Base-by-base conservation (phyloP, 2,113 vertebrate genomes). In the Ailuropoda melanoleuca region DNA sequence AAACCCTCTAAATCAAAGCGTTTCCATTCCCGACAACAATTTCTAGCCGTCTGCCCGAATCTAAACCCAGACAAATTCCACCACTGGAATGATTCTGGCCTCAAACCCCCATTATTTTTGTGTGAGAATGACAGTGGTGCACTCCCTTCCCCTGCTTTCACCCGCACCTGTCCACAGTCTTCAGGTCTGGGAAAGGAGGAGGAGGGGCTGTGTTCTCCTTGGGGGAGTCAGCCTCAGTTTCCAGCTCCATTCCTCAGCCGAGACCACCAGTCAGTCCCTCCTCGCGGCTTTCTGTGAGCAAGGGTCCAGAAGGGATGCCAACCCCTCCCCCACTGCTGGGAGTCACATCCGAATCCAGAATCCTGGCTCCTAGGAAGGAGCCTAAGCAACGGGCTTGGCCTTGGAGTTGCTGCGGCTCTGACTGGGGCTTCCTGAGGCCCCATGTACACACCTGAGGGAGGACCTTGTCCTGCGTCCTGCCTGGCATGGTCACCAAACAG, bases 371-470 rank as follows among this genome's bases (percentile, higher is more conserved):
- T 1, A 0, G 6, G 34, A 39, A 88, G 18, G 11, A 17, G 34
- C 48, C 26, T 37, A 24, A 55, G 8, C 26, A 18, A 29, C 0
- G 1, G 8, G 13, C 18, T 3, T 19, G 34, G 14, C 56, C 0
- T 1, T 1, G 7, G 13, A 6, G 6, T 4, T 9, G 56, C 19
- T 1, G 8, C 1, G 6, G 64, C 48, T 55, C 48, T 12, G 74
- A 48, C 24, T 46, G 14, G 0, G 19, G 26, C 21, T 10, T 7
- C 50, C 60, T 12, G 39, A 58, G 60, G 17, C 68, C 43, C 26
- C 1, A 12, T 1, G 8, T 1, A 0, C 17, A 21, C 39, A n/a
- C 23, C 0, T 0, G 23, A 3, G 0, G 10, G 68, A 0, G 0
- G 70, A 72, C 11, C 39, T 19, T 24, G 31, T 39, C 21, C 55